These are phyloP conservation scores for Saccostrea echinata DNA, from an alignment of 1,140 invertebrate genomes.

Conservation along the genomic window DNA sequence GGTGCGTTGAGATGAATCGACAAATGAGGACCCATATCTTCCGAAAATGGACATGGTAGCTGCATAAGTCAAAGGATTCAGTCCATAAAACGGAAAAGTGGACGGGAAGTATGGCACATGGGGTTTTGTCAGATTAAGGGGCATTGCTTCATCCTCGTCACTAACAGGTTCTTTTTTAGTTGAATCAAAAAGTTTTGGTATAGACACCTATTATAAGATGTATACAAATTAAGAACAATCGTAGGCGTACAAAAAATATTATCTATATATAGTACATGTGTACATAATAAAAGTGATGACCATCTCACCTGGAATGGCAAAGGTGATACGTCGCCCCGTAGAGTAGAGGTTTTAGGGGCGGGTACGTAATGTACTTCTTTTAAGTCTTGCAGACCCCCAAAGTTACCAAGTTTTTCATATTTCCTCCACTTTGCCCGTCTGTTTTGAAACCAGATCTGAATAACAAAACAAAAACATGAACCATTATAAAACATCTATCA, in stretches of 20 bases:
- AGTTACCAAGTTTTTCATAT: constrained; percentile 83
- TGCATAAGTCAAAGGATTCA: constrained; percentile 42
- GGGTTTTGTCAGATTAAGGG: constrained; percentile 58
- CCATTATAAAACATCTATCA: too few species aligned
- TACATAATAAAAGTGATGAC: neutral
- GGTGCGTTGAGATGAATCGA: constrained; percentile 85
- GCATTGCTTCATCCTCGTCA: constrained; percentile 41
- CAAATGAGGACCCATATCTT: constrained; percentile 32
- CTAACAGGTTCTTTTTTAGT: constrained; percentile 32
- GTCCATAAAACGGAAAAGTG: constrained; percentile 58
- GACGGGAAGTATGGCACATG: constrained; percentile 53
- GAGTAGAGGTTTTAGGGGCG: constrained; percentile 65
- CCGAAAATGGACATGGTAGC: neutral
- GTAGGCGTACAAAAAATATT: neutral
- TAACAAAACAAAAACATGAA: too few species aligned
- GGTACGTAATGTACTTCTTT: constrained; percentile 72
- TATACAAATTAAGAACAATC: neutral
- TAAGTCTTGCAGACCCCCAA: constrained; percentile 74
- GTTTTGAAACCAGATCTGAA: constrained; percentile 99
- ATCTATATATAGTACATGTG: neutral
- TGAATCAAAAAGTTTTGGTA: constrained; percentile 6
- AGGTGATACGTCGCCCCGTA: neutral
- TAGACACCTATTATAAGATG: neutral
- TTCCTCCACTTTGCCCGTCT: constrained; percentile 99
- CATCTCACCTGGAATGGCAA: constrained; percentile 42